A percentile compares a stretch with the other conserved stretches of the same genome.
phyloP scores from a whole-genome alignment of 2,113 vertebrate species.

The Heterotis niloticus region DNA sequence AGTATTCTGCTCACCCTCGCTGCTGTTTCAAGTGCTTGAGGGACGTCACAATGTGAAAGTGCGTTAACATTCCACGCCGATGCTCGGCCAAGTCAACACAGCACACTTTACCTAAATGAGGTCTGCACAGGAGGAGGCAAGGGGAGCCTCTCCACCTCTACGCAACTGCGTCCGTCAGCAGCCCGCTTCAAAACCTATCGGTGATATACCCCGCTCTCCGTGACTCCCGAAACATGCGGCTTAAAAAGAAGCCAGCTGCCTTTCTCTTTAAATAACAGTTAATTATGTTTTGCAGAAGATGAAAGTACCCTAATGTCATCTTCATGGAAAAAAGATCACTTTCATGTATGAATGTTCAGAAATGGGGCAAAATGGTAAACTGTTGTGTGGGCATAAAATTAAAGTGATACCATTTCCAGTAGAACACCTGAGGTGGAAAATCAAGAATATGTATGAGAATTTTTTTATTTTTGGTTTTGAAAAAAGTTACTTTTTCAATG shows the following conservation, averaged over 20 bases:
- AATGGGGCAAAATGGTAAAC: background rate
- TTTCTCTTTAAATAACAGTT: slow-evolving; percentile 15
- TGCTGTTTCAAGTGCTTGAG: slow-evolving; percentile 50
- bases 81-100: slow-evolving; percentile 43
- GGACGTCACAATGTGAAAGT: slow-evolving; percentile 45
- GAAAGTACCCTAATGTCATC: slow-evolving; percentile 3
- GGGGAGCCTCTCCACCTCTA: background rate
- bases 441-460: background rate
- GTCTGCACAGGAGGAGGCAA: slow-evolving; percentile 6
- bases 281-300: slow-evolving; percentile 5
- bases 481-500: slow-evolving; percentile 23
- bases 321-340: background rate
- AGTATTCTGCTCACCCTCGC: slow-evolving; percentile 60
- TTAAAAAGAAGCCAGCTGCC: background rate
- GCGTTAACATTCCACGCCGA: slow-evolving; percentile 53
- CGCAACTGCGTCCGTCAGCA: background rate
- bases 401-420: background rate
- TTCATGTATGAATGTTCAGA: slow-evolving; percentile 15
- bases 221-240: background rate
- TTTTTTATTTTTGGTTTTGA: background rate
- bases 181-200: background rate
- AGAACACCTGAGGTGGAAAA: slow-evolving; percentile 3
- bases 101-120: slow-evolving; percentile 47
- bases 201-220: background rate
- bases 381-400: slow-evolving; percentile 1